phyloP scores from a whole-genome alignment of 2,888 invertebrate species.

The Melinopterus prodromus region DNA sequence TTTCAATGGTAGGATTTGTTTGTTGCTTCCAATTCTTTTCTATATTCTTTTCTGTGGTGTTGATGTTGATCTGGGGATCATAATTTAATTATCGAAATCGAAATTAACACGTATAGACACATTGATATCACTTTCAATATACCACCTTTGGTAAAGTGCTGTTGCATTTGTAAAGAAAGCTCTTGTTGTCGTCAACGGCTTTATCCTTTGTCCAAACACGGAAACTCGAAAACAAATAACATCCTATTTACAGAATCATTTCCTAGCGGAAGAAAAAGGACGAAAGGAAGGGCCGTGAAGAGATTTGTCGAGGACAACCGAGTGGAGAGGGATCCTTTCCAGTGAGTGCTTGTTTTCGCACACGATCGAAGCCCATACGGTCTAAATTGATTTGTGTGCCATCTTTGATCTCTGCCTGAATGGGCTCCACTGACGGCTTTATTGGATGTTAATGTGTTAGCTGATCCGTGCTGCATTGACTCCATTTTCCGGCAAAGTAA shows the following conservation, averaged over 20 bases:
- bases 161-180: not conserved
- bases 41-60: too few species aligned
- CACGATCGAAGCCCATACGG: not conserved
- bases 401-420: not conserved
- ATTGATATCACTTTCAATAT: too few species aligned
- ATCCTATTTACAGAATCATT: not conserved
- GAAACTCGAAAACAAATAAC: not conserved
- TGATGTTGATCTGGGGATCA: too few species aligned
- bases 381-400: not conserved
- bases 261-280: not conserved
- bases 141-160: too few species aligned
- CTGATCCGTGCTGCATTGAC: not conserved
- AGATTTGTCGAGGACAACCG: not conserved
- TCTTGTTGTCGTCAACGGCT: not conserved
- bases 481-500: not conserved
- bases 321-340: not conserved
- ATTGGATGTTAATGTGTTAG: constrained; percentile 4
- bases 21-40: too few species aligned
- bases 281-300: not conserved
- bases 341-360: not conserved
- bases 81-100: too few species aligned
- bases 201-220: not conserved
- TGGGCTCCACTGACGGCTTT: not conserved
- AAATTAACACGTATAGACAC: too few species aligned
- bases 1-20: too few species aligned